Percentiles rank a stretch among this genome's conserved stretches.
Evolutionary conservation across 92 coral and sea anemone genomes (phyloP).

Genomic region (Muricea muricata): DNA sequence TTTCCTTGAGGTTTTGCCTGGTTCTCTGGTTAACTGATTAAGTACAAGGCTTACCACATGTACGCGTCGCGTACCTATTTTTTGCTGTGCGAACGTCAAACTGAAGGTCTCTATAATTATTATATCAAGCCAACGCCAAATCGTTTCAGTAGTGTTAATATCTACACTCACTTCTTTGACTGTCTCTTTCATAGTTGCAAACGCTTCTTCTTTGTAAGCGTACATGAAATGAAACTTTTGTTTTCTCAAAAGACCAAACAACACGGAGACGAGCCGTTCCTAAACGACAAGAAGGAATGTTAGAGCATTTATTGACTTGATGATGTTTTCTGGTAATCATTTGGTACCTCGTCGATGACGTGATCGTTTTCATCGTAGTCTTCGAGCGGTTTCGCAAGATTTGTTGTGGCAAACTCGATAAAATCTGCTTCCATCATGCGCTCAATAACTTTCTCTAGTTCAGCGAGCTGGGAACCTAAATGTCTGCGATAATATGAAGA

Average conservation of each 20-base stretch:
- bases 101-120: too few species aligned
- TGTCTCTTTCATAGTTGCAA: constrained; percentile 79
- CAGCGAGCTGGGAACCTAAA: constrained; percentile 98
- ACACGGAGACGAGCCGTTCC: constrained; percentile 95
- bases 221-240: constrained; percentile 96
- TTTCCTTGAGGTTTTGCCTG: too few species aligned
- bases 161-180: constrained; percentile 78
- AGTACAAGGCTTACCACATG: too few species aligned
- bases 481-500: too few species aligned
- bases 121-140: too few species aligned
- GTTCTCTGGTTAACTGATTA: too few species aligned
- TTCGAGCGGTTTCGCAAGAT: constrained; percentile 74
- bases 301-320: background rate
- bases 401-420: constrained; percentile 90
- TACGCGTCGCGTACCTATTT: too few species aligned
- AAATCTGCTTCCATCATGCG: constrained; percentile 99
- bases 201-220: constrained; percentile 91
- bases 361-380: constrained; percentile 74
- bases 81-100: too few species aligned
- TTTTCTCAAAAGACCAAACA: constrained; percentile 95
- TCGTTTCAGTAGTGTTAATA: too few species aligned
- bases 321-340: background rate
- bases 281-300: constrained; percentile 17
- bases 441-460: constrained; percentile 95
- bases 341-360: constrained; percentile 86